Evolutionary conservation across 2,888 invertebrate genomes (phyloP).

Genomic region (Thyatira batis): DNA sequence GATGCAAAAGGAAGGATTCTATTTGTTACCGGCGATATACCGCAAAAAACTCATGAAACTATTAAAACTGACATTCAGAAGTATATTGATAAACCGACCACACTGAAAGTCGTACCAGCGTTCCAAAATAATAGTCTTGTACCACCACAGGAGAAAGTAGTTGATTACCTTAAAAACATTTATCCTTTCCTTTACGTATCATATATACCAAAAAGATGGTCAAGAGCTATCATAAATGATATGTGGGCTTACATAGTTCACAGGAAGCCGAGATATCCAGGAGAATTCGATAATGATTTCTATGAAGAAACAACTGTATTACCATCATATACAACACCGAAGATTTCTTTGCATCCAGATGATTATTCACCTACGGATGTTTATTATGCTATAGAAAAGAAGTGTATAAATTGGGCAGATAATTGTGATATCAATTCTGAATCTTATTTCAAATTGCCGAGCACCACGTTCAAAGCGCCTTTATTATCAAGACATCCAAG

Average conservation of each 20-base stretch:
- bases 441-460: not conserved
- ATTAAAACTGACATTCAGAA: not conserved
- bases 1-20: slow-evolving; percentile 7
- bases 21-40: slow-evolving; percentile 3
- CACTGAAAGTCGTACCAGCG: too few species aligned
- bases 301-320: not conserved
- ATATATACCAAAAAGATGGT: too few species aligned
- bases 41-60: not conserved
- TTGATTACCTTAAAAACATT: too few species aligned
- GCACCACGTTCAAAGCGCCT: not conserved
- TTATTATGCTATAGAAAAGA: slow-evolving; percentile 23
- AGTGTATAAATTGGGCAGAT: slow-evolving; percentile 19
- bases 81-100: not conserved
- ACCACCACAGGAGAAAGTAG: too few species aligned
- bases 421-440: slow-evolving; percentile 6
- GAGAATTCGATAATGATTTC: not conserved
- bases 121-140: too few species aligned
- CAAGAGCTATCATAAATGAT: too few species aligned
- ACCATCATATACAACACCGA: not conserved
- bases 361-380: slow-evolving; percentile 17
- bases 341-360: not conserved
- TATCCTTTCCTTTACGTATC: too few species aligned
- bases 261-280: not conserved
- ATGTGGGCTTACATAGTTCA: too few species aligned
- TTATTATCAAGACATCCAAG: not conserved